Evolutionary conservation across 2,797 vertebrate species (phyloP).

Genomic region (Hippocampus kuda): DNA sequence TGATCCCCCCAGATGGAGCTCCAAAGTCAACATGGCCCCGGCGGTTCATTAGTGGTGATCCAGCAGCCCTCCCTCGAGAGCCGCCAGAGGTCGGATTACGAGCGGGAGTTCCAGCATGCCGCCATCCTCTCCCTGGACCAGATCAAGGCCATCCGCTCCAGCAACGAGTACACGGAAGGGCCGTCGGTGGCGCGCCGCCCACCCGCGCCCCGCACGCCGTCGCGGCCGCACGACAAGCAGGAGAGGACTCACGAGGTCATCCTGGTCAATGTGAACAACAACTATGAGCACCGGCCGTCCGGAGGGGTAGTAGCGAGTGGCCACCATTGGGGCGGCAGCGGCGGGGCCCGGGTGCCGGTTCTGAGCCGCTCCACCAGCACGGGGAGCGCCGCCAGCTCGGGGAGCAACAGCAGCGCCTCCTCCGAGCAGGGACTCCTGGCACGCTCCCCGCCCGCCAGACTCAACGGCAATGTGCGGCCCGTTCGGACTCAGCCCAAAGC

Average conservation of each 20-base stretch:
- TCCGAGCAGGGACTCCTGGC: slow-evolving; percentile 85
- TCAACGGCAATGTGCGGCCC: slow-evolving; percentile 60
- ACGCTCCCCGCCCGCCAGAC: slow-evolving; percentile 71
- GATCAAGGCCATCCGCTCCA: slow-evolving; percentile 90
- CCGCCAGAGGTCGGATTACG: slow-evolving; percentile 79
- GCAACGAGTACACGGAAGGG: slow-evolving; percentile 92
- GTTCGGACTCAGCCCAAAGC: slow-evolving; percentile 85
- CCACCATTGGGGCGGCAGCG: slow-evolving; percentile 29
- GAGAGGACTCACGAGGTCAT: slow-evolving; percentile 92
- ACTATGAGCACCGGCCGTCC: slow-evolving; percentile 72
- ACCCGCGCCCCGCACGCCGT: slow-evolving; percentile 65
- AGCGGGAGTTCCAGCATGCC: slow-evolving; percentile 76
- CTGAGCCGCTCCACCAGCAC: slow-evolving; percentile 89
- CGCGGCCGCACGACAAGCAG: slow-evolving; percentile 77
- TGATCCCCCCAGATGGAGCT: slow-evolving; percentile 92
- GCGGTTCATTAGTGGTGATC: slow-evolving; percentile 79
- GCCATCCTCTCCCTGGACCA: slow-evolving; percentile 91
- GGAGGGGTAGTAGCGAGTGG: slow-evolving; percentile 43
- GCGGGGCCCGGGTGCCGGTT: slow-evolving; percentile 63
- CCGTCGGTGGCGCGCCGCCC: slow-evolving; percentile 75
- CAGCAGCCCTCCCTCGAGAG: slow-evolving; percentile 82
- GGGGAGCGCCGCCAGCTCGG: slow-evolving; percentile 86
- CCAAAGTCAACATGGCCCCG: slow-evolving; percentile 82
- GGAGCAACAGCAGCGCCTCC: slow-evolving; percentile 84
- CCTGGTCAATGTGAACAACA: slow-evolving; percentile 89